Evolutionary conservation across 2,797 vertebrate genomes (phyloP).

Genomic region (Manis pentadactyla): DNA sequence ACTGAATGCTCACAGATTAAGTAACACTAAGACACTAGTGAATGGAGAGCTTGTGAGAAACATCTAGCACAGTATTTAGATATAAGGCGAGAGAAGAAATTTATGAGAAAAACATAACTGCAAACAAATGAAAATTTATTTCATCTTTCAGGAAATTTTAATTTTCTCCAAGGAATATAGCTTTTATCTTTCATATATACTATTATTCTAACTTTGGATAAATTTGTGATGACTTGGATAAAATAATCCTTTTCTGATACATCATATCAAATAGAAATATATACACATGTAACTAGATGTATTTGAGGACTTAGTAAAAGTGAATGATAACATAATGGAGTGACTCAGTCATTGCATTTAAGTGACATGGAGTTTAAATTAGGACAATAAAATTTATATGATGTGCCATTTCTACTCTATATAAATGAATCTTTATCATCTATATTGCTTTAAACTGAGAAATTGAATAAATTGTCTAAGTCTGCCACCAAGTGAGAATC

Average conservation of each 20-base stretch:
- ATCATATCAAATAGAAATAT: not conserved
- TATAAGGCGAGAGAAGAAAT: not conserved
- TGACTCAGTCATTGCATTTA: not conserved
- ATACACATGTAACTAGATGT: not conserved
- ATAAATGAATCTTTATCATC: slow-evolving; percentile 11
- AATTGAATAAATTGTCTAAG: slow-evolving; percentile 32
- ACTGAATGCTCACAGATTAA: not conserved
- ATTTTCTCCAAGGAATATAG: not conserved
- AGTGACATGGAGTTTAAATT: slow-evolving; percentile 1
- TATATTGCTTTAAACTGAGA: not conserved
- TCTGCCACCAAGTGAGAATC: slow-evolving; percentile 70
- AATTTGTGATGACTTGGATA: not conserved
- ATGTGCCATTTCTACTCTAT: not conserved
- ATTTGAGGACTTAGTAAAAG: not conserved
- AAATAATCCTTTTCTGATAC: not conserved
- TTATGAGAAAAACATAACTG: not conserved
- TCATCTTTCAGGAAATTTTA: not conserved
- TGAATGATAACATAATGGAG: not conserved
- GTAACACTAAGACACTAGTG: not conserved
- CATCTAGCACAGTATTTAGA: not conserved
- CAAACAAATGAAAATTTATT: not conserved
- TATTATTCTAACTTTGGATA: not conserved
- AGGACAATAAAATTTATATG: not conserved
- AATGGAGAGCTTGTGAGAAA: not conserved
- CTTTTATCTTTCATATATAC: not conserved